Base-by-base conservation (phyloP, 2,797 vertebrate genomes). In the Neomorphus geoffroyi region DNA sequence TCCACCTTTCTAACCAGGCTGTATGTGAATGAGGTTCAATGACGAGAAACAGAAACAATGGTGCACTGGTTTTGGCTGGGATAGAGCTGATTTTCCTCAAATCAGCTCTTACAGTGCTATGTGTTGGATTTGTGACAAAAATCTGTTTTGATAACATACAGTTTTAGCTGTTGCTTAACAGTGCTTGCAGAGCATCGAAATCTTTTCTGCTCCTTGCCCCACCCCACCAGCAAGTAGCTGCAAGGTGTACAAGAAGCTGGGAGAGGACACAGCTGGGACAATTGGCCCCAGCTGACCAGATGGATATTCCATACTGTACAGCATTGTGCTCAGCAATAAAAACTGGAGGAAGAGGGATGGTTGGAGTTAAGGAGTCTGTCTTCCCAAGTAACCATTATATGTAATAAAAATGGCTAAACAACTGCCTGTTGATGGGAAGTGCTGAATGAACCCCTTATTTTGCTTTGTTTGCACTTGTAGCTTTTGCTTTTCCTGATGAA, bases 211-310 rank as follows among this genome's bases (percentile, higher is more conserved):
- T 37, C 3, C 50, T 64, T 37, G 8, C 5, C 0, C 9, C 4
- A 0, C 15, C 19, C 14, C 21, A 58, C 14, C n/a, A 33, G 43
- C 0, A 1, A 23, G 9, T 0, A 26, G 77, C 50, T 39, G 28
- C 21, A 26, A n/a, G 23, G 28, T 10, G n/a, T 28, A 15, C 69
- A 46, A 51, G 43, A 13, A 32, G 6, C 2, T 41, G 24, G 22
- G 37, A 58, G 35, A n/a, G 50, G 37, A 13, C 61, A 37, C 27
- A 24, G 48, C 27, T 0, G 0, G 48, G 21, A 45, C 43, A 64
- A 41, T 8, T 57, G n/a, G 51, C 8, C 21, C 18, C 30, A 37
- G 3, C 3, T 32, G 57, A 5, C 33, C 24, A 4, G 41, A 73
- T 46, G 15, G 26, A 2, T 53, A 9, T 57, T 7, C 28, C 65